A percentile compares a stretch with the other conserved stretches of the same genome.
Evolutionary conservation across 2,888 invertebrate genomes (phyloP).

Genomic region (Campaea margaritaria): DNA sequence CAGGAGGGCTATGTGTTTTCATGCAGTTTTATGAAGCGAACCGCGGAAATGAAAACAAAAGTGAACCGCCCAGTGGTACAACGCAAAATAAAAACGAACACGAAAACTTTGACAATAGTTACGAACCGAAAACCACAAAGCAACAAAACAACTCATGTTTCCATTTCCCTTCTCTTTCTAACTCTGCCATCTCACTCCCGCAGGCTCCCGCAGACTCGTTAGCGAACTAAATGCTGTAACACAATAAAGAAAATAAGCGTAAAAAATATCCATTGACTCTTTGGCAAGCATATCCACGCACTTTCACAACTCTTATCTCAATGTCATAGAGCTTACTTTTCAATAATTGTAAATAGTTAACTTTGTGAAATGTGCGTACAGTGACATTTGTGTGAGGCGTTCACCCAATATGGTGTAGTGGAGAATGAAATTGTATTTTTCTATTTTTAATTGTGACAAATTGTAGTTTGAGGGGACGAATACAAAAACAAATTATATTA

Average conservation of each 20-base stretch:
- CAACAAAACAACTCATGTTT: conserved; percentile 68
- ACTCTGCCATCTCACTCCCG: conserved; percentile 51
- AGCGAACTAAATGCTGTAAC: conserved; percentile 77
- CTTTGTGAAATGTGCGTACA: conserved; percentile 49
- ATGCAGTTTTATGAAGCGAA: background rate
- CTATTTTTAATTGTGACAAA: conserved; percentile 78
- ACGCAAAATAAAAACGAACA: conserved; percentile 38
- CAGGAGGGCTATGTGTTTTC: no score
- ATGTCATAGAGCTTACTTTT: conserved; percentile 44
- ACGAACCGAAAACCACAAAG: conserved; percentile 57
- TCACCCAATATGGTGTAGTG: conserved; percentile 76
- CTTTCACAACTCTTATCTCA: conserved; percentile 13
- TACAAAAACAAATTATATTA: conserved; percentile 55
- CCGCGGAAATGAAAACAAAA: conserved; percentile 15
- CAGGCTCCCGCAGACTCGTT: conserved; percentile 77
- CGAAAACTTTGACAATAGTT: conserved; percentile 56
- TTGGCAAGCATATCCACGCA: conserved; percentile 43
- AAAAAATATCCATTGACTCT: conserved; percentile 69
- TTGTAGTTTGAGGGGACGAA: conserved; percentile 56
- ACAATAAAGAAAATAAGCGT: conserved; percentile 78
- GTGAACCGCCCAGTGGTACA: conserved; percentile 44
- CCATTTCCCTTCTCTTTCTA: conserved; percentile 51
- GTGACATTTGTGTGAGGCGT: conserved; percentile 83
- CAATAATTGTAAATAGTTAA: conserved; percentile 14
- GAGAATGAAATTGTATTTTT: conserved; percentile 75